Percentiles rank a stretch among this genome's conserved stretches.
Conservation (phyloP, 2,888 invertebrate species). For the Drosophila macrothrix region DNA sequence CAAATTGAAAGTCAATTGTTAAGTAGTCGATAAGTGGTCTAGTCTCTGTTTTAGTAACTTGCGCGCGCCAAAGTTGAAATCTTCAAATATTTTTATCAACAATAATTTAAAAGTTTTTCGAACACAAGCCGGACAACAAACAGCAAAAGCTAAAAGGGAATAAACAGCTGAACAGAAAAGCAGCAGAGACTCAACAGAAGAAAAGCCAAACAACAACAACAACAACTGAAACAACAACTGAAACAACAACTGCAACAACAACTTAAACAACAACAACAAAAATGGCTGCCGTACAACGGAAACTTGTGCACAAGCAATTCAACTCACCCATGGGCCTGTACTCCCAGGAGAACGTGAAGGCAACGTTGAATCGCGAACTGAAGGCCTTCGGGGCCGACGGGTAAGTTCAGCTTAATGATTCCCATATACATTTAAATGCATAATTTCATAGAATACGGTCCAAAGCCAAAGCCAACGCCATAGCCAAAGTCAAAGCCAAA, state of each 20-base stretch:
- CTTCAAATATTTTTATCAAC: slow-evolving; percentile 76
- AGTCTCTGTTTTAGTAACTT: slow-evolving; percentile 12
- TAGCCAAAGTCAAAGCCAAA: not conserved
- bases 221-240: slow-evolving; percentile 63
- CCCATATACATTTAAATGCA: slow-evolving; percentile 72
- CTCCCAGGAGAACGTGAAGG: slow-evolving; percentile 92
- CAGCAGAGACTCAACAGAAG: slow-evolving; percentile 45
- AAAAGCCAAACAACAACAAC: slow-evolving; percentile 33
- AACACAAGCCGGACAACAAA: slow-evolving; percentile 53
- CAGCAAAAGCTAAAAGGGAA: slow-evolving; percentile 23
- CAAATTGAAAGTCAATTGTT: slow-evolving; percentile 33
- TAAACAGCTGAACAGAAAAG: slow-evolving; percentile 30
- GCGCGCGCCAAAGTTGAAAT: slow-evolving; percentile 30
- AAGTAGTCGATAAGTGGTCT: slow-evolving; percentile 55
- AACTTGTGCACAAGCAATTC: slow-evolving; percentile 94
- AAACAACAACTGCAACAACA: slow-evolving; percentile 73
- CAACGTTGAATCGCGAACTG: slow-evolving; percentile 91
- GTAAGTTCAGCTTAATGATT: slow-evolving; percentile 86
- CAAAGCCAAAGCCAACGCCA: no score
- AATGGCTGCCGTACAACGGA: slow-evolving; percentile 89
- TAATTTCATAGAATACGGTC: slow-evolving; percentile 63
- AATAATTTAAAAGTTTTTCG: slow-evolving; percentile 77
- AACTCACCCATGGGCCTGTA: slow-evolving; percentile 95
- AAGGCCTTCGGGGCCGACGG: slow-evolving; percentile 92
- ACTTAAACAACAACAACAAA: slow-evolving; percentile 77